Percentiles rank a stretch among this genome's conserved stretches.
These are phyloP conservation scores for Lepus americanus DNA, from an alignment of 2,113 vertebrate genomes.

Conservation along the genomic window DNA sequence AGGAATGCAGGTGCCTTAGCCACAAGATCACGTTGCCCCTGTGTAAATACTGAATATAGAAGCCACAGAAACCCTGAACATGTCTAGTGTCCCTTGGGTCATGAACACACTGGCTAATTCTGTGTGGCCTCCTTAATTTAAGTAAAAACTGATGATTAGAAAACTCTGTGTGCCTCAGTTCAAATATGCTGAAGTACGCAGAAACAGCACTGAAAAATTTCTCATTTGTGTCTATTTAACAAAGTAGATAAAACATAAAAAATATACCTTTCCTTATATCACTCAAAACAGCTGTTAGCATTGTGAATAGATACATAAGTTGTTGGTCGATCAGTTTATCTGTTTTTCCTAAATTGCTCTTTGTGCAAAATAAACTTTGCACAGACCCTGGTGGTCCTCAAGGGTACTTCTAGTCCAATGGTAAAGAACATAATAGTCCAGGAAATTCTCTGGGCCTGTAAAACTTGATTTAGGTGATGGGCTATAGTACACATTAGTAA, in stretches of 20 bases:
- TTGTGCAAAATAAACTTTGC: conserved; percentile 30
- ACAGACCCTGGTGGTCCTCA: neutral
- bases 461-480: neutral
- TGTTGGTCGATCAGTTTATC: neutral
- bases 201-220: neutral
- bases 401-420: neutral
- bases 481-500: neutral
- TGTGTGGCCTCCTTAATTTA: neutral
- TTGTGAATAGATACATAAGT: conserved; percentile 25
- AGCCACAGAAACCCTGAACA: neutral
- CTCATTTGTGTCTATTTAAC: neutral
- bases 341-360: conserved; percentile 38
- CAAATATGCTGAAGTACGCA: neutral
- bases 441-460: neutral
- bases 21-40: too few relatives aligned
- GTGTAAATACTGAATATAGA: neutral
- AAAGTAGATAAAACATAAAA: neutral
- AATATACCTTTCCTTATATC: neutral
- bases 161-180: conserved; percentile 20
- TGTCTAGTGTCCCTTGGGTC: neutral
- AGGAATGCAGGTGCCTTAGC: too few relatives aligned
- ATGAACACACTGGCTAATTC: neutral
- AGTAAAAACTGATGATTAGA: neutral
- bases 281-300: neutral
- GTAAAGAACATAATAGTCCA: neutral